phyloP scores from a whole-genome alignment of 1,140 invertebrate genomes.

The Drosophila subpulchrella region DNA sequence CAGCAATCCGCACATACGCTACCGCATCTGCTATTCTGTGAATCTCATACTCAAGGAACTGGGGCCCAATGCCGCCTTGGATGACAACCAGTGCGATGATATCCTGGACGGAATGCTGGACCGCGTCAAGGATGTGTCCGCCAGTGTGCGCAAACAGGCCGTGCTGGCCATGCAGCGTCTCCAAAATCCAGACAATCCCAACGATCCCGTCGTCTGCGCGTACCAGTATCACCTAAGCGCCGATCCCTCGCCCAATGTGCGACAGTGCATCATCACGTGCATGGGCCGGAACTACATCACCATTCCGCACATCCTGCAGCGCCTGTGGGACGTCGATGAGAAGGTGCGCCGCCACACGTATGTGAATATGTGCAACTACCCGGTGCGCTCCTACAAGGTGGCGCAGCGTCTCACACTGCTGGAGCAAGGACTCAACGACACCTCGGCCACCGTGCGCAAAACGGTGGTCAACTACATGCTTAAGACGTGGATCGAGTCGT shows the following conservation, averaged over 20 bases:
- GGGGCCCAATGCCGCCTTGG: constrained; percentile 90
- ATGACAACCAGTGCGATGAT: constrained; percentile 90
- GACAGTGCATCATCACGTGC: constrained; percentile 88
- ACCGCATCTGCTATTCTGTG: constrained; percentile 90
- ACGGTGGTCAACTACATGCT: constrained; percentile 86
- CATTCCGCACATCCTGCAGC: constrained; percentile 88
- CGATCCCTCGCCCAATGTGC: constrained; percentile 91
- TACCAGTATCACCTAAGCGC: constrained; percentile 91
- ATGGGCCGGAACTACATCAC: constrained; percentile 89
- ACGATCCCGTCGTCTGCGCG: constrained; percentile 91
- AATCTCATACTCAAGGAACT: constrained; percentile 90
- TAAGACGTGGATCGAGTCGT: constrained; percentile 88
- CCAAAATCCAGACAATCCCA: constrained; percentile 91
- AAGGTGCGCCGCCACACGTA: constrained; percentile 90
- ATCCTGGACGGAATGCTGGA: constrained; percentile 90
- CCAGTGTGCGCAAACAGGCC: constrained; percentile 91
- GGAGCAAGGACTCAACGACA: constrained; percentile 88
- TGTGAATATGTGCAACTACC: constrained; percentile 89
- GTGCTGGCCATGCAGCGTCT: constrained; percentile 91
- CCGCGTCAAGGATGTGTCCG: constrained; percentile 85
- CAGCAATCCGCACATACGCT: constrained; percentile 86
- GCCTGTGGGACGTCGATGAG: constrained; percentile 91
- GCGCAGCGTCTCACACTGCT: constrained; percentile 88
- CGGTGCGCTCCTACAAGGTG: constrained; percentile 88
- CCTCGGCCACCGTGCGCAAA: constrained; percentile 85